phyloP scores from a whole-genome alignment of 2,888 invertebrate genomes.

The Biston stratarius region DNA sequence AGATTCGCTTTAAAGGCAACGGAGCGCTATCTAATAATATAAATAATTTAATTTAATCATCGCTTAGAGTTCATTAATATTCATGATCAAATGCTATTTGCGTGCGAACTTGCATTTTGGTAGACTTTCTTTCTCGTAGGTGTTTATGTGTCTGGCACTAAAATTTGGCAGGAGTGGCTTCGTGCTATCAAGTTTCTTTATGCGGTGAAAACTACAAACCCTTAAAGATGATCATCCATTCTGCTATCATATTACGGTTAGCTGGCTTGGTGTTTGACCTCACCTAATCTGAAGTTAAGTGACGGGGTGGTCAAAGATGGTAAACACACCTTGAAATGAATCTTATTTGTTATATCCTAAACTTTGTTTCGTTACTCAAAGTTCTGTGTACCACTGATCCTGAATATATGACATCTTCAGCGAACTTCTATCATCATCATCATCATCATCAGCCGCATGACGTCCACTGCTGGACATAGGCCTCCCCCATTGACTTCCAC shows the following conservation, averaged over 20 bases:
- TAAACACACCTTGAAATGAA: no score
- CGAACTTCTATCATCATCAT: no score
- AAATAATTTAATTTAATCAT: conserved; percentile 42
- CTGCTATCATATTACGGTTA: not conserved
- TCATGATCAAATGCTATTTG: conserved; percentile 47
- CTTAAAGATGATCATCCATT: not conserved
- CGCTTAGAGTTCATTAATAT: conserved; percentile 47
- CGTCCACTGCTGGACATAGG: no score
- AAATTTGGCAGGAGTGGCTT: conserved; percentile 15
- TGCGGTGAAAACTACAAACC: conserved; percentile 4
- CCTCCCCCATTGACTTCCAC: no score
- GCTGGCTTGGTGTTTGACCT: no score
- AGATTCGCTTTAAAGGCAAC: conserved; percentile 42
- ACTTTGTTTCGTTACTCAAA: no score
- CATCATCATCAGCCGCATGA: no score
- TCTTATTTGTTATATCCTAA: no score
- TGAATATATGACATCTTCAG: no score
- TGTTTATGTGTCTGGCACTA: conserved; percentile 25
- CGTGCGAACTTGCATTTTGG: conserved; percentile 44
- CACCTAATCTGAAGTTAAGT: no score
- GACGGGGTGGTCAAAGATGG: no score
- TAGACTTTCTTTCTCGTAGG: conserved; percentile 44
- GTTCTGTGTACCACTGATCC: no score
- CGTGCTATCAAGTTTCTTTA: conserved; percentile 5
- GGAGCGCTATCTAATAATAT: conserved; percentile 29